Evolutionary conservation across 2,888 invertebrate genomes (phyloP).

Genomic region (Megastigmus dorsalis): DNA sequence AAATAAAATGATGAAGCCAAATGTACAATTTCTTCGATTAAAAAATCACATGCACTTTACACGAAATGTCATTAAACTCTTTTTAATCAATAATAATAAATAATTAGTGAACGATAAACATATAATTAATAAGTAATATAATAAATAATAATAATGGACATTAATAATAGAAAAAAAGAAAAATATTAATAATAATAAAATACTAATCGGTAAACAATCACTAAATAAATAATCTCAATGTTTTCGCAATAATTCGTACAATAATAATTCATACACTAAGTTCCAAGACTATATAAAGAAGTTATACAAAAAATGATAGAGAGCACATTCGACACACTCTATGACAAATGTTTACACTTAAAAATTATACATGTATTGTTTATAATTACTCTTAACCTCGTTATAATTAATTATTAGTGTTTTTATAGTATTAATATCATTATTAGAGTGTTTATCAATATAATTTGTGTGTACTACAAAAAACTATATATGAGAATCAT

Average conservation of each 20-base stretch:
- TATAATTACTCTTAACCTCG: conserved; percentile 49
- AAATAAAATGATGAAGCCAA: conserved; percentile 2
- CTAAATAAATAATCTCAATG: conserved; percentile 5
- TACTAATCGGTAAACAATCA: conserved; percentile 7
- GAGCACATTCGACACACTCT: conserved; percentile 43
- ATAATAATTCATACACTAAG: conserved; percentile 26
- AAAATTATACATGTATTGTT: conserved; percentile 50
- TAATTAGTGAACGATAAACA: conserved; percentile 39
- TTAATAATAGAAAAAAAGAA: conserved; percentile 6
- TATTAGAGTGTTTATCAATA: conserved; percentile 48
- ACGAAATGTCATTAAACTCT: conserved; percentile 32
- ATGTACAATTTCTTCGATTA: conserved; percentile 5
- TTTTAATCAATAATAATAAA: conserved; percentile 39
- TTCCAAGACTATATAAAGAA: conserved; percentile 31
- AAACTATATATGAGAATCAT: conserved; percentile 45
- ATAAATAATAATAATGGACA: conserved; percentile 22
- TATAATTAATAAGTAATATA: conserved; percentile 16
- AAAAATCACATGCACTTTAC: conserved; percentile 40
- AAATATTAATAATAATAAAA: conserved; percentile 20
- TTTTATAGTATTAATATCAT: conserved; percentile 50
- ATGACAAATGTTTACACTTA: conserved; percentile 47
- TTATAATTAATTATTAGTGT: conserved; percentile 50
- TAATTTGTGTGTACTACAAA: conserved; percentile 53
- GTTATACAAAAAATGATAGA: conserved; percentile 36
- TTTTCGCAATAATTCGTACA: conserved; percentile 35